phyloP scores from a whole-genome alignment of 2,113 vertebrate species.

The Oryzias woworae region DNA sequence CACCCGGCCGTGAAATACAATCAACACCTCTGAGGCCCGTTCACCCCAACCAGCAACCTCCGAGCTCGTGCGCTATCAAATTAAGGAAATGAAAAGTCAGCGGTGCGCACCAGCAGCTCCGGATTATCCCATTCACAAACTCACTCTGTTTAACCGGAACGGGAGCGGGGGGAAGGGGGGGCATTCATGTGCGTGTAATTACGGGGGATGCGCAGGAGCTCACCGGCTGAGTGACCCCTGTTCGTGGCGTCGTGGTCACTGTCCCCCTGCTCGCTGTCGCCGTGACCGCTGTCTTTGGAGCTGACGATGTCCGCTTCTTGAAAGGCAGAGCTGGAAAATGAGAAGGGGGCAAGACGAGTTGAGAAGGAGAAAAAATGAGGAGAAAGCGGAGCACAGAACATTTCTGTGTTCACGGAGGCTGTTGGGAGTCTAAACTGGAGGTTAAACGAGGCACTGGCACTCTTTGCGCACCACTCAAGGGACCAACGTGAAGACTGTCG shows the following conservation, averaged over 20 bases:
- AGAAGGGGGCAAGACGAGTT: conserved; percentile 21
- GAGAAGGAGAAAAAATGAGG: conserved; percentile 1
- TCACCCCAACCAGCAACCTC: conserved; percentile 39
- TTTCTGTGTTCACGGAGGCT: conserved; percentile 60
- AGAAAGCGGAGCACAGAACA: conserved; percentile 28
- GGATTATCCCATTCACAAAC: conserved; percentile 52
- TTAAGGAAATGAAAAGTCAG: conserved; percentile 75
- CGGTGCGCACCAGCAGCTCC: conserved; percentile 58
- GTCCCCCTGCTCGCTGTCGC: conserved; percentile 98
- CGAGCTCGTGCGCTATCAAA: conserved; percentile 45
- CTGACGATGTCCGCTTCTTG: conserved; percentile 99
- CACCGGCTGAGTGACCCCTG: conserved; percentile 95
- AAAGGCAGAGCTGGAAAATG: conserved; percentile 90
- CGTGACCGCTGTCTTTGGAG: conserved; percentile 99
- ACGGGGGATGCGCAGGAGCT: conserved; percentile 60
- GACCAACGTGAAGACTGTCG: conserved; percentile 47
- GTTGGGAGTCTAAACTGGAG: conserved; percentile 69
- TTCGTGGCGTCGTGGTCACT: conserved; percentile 99
- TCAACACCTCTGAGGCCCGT: conserved; percentile 58
- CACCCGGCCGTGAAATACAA: conserved; percentile 62
- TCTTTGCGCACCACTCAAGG: conserved; percentile 38
- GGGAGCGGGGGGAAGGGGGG: background rate
- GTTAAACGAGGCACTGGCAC: conserved; percentile 51
- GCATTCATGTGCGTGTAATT: background rate
- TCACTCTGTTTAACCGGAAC: conserved; percentile 24